Conservation (phyloP, 1,140 invertebrate species). For the Drosophila oshimai region DNA sequence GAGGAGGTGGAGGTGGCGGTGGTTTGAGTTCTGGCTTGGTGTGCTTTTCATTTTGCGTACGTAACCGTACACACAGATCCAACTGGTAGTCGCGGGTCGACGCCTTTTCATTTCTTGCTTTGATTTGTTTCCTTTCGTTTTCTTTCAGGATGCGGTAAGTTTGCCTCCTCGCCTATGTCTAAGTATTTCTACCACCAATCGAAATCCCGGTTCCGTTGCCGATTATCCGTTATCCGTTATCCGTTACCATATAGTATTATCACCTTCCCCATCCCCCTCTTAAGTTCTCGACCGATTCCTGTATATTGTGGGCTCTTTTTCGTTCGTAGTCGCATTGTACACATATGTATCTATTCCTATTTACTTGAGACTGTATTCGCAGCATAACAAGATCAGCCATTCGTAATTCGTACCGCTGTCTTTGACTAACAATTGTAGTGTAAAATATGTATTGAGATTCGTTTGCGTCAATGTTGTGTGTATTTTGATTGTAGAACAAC, state of each 20-base stretch:
- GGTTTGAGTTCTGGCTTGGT: background rate
- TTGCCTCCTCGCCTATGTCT: conserved; percentile 34
- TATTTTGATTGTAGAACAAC: conserved; percentile 46
- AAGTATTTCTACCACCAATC: conserved; percentile 27
- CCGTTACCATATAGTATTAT: background rate
- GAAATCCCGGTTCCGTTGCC: conserved; percentile 13
- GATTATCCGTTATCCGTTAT: conserved; percentile 1
- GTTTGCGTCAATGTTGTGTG: conserved; percentile 64
- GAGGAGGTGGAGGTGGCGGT: background rate
- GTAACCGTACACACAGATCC: conserved; percentile 9
- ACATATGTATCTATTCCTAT: background rate
- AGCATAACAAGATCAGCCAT: background rate
- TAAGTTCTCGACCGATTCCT: background rate
- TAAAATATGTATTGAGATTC: conserved; percentile 21
- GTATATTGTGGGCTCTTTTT: conserved; percentile 5
- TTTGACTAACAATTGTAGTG: conserved; percentile 42
- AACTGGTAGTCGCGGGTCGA: background rate
- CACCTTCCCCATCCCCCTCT: background rate
- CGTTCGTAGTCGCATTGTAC: conserved; percentile 16
- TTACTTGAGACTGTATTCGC: background rate
- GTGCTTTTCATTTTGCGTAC: conserved; percentile 10
- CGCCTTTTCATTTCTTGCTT: conserved; percentile 74
- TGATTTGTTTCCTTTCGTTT: conserved; percentile 80
- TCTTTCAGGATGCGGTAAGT: conserved; percentile 83
- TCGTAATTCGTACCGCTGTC: conserved; percentile 13